Conservation (phyloP, 2,797 vertebrate species). For the Enteromius viviparus region DNA sequence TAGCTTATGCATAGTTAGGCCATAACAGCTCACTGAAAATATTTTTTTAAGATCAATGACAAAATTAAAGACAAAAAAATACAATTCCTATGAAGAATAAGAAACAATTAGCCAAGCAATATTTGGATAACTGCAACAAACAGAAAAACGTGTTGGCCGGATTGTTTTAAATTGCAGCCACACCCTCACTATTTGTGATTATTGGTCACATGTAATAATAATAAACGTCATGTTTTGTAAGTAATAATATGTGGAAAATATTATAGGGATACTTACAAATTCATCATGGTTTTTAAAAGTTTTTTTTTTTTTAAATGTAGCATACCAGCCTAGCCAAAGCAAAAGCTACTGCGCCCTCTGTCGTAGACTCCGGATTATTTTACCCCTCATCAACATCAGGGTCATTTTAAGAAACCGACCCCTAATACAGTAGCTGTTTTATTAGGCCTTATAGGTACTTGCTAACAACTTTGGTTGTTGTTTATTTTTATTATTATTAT, state of each 20-base stretch:
- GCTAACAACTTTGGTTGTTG: not conserved
- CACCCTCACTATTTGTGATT: constrained; percentile 5
- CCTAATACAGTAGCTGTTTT: not conserved
- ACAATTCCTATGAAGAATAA: not conserved
- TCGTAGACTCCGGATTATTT: constrained; percentile 48
- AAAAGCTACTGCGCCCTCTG: constrained; percentile 71
- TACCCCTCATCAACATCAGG: not conserved
- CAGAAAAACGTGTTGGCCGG: not conserved
- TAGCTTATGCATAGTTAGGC: not conserved
- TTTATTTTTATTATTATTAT: not conserved
- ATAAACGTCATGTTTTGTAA: not conserved
- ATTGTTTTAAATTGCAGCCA: not conserved
- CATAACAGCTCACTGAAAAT: not conserved
- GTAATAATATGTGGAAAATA: not conserved
- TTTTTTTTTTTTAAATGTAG: not conserved
- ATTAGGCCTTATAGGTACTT: not conserved
- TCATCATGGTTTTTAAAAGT: not conserved
- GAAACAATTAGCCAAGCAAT: not conserved
- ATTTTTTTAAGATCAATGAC: not conserved
- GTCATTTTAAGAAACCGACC: not conserved
- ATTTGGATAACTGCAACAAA: not conserved
- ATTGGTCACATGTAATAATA: not conserved
- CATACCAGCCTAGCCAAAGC: not conserved
- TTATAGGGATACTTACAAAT: not conserved
- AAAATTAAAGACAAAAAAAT: not conserved